phyloP scores from a whole-genome alignment of 53 echinoderm and acorn worm genomes.

The Luidia sarsii region DNA sequence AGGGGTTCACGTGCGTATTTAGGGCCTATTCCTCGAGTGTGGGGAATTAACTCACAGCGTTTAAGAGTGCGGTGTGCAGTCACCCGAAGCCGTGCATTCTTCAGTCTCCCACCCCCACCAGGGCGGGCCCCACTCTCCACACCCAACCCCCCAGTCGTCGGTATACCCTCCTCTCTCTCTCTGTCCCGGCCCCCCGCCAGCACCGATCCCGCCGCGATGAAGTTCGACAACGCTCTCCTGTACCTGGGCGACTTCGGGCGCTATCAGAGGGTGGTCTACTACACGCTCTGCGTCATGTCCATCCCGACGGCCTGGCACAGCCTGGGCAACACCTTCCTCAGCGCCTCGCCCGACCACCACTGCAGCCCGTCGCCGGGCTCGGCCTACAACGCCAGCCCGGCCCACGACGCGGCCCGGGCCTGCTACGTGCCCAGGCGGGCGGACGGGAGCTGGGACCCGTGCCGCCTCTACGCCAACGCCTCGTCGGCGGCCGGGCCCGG shows the following conservation, averaged over 20 bases:
- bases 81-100: too few relatives aligned
- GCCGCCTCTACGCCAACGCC: conserved; percentile 19
- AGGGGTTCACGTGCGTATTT: too few relatives aligned
- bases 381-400: conserved; percentile 33
- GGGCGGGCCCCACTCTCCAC: too few relatives aligned
- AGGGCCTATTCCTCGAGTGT: too few relatives aligned
- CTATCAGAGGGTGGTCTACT: conserved; percentile 32
- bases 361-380: conserved; percentile 28
- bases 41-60: too few relatives aligned
- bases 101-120: too few relatives aligned
- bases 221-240: conserved; percentile 36
- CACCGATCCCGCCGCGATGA: not conserved
- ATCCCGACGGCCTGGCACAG: conserved; percentile 55
- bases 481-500: not conserved
- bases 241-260: conserved; percentile 59
- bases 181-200: too few relatives aligned
- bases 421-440: conserved; percentile 16
- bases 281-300: conserved; percentile 37
- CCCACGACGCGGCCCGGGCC: not conserved
- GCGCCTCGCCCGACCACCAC: conserved; percentile 49
- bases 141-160: too few relatives aligned
- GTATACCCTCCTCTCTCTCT: too few relatives aligned
- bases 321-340: conserved; percentile 47
- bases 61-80: too few relatives aligned
- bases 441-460: conserved; percentile 45